A percentile compares a stretch with the other conserved stretches of the same genome.
Conservation (phyloP, 2,113 vertebrate species). For the Cynopterus brachyotis region DNA sequence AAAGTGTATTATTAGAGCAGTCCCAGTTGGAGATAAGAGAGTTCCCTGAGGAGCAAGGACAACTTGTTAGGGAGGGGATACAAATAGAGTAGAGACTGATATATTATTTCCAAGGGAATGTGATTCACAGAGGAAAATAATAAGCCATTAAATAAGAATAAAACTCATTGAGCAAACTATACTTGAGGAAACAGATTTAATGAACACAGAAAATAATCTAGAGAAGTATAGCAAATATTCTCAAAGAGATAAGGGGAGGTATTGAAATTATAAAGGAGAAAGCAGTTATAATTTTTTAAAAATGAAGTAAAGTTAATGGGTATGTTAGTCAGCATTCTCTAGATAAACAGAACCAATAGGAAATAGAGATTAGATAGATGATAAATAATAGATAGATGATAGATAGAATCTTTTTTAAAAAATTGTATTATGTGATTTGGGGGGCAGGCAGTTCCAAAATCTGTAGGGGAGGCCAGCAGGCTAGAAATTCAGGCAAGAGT, state of each 20-base stretch:
- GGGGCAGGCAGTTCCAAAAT: not conserved
- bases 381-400: not conserved
- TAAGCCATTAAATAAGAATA: not conserved
- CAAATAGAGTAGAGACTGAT: not conserved
- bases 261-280: not conserved
- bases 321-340: not conserved
- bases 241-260: not conserved
- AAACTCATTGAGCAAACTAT: not conserved
- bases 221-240: not conserved
- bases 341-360: not conserved
- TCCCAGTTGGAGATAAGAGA: not conserved
- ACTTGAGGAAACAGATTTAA: not conserved
- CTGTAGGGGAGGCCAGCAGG: not conserved
- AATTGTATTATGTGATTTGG: not conserved
- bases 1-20: not conserved
- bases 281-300: not conserved
- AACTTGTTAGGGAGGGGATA: not conserved
- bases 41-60: not conserved
- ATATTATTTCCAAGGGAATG: not conserved
- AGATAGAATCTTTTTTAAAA: not conserved
- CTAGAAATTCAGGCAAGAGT: not conserved
- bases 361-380: not conserved
- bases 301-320: not conserved
- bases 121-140: not conserved
- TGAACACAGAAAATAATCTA: not conserved